Evolutionary conservation across 1,140 invertebrate genomes (phyloP).

Genomic region (Temnothorax longispinosus): DNA sequence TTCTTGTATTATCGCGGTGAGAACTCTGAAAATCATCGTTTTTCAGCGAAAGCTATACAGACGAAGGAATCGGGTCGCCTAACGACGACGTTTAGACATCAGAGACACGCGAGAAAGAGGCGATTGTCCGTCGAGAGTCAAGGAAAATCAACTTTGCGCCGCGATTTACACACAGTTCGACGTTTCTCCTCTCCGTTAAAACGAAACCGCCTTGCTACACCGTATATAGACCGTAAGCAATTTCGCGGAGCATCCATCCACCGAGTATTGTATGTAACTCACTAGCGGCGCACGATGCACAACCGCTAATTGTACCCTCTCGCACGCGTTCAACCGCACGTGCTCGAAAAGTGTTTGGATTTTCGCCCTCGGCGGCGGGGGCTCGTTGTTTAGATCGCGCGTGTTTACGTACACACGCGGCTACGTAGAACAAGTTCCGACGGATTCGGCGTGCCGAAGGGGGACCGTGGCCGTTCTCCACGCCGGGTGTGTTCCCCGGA

Average conservation of each 20-base stretch:
- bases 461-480: neutral
- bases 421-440: conserved; percentile 67
- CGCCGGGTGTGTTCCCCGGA: conserved; percentile 57
- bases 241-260: conserved; percentile 43
- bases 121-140: neutral
- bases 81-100: neutral
- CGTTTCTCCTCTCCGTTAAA: conserved; percentile 46
- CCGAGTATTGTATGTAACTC: conserved; percentile 24
- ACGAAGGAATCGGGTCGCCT: neutral
- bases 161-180: conserved; percentile 36
- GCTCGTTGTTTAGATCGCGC: neutral
- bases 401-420: conserved; percentile 59
- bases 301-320: conserved; percentile 41
- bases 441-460: conserved; percentile 39
- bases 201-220: conserved; percentile 28
- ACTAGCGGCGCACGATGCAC: neutral
- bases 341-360: neutral
- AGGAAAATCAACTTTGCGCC: neutral
- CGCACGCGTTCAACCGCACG: conserved; percentile 20
- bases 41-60: neutral
- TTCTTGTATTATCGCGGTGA: neutral
- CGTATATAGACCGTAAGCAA: conserved; percentile 60
- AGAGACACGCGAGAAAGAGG: neutral
- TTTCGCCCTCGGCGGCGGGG: neutral
- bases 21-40: neutral